Evolutionary conservation across 2,888 invertebrate genomes (phyloP), one percentile per base, ranked within the genome.

Genomic region (Agrotis clavis): DNA sequence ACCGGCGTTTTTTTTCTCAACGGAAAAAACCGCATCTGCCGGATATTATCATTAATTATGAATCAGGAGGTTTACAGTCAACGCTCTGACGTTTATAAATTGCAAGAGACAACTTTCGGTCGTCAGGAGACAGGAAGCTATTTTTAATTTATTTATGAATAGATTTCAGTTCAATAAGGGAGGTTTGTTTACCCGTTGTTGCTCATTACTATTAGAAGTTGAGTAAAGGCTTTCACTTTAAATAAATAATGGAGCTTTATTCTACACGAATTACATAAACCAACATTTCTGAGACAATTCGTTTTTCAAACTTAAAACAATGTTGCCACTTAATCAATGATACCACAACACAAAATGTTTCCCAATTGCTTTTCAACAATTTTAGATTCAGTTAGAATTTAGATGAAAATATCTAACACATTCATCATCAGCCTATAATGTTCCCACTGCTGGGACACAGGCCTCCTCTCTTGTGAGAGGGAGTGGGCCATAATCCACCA

Each of bases 31-130:
- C 92, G 89, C 88, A 86, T 90, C 91, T 87, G 91, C 90, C 95
- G 96, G 96, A 96, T 94, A 96, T 96, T 95, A 94, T 93, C 95
- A 94, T 96, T 95, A 96, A 96, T 96, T 96, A 96, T 95, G 93
- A 92, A 95, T 92, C 92, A 86, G 90, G 89, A 71, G 82, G 89
- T 89, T 85, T 85, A 87, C 86, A 91, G 90, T 90, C 89, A 90
- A 87, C 85, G 89, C 84, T 86, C 85, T 90, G 92, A 92, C 91
- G 90, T 86, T 89, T 92, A 93, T 92, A 91, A 94, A 94, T 92
- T 84, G 75, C 85, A 85, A 73, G 84, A 88, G 88, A 90, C 87
- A 88, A 86, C 62, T 83, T 79, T 79, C 66, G 66, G 73, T 67
- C 51, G 71, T 65, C 78, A 62, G 56, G 51, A 71, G 62, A 25